Base-by-base conservation (phyloP, 2,113 vertebrate species). In the Ictidomys tridecemlineatus region DNA sequence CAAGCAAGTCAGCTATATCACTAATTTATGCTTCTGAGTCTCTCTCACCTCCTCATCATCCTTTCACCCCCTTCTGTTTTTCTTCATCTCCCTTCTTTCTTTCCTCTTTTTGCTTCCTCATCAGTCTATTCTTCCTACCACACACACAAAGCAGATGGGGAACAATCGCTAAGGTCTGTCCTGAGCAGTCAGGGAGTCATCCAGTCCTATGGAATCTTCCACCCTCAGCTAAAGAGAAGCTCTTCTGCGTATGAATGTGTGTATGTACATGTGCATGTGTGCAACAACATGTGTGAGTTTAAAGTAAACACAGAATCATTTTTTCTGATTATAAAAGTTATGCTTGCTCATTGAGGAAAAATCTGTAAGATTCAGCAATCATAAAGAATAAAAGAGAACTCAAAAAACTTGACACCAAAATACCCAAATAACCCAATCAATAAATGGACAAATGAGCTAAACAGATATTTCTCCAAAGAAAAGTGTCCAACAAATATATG, bases 261-360 rank as follows among this genome's bases (percentile, higher is more conserved):
- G 20, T 74, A 26, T 48, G n/a, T 70, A 58, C 61, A 37, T 1
- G 39, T 34, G 17, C 37, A 56, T 58, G 20, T 22, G 20, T 22
- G 20, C 56, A 58, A 22, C 2, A 1, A 58, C 56, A 58, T 58
- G 56, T 58, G 28, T 76, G 22, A 37, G 11, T 86, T 92, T 89
- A 85, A 94, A 76, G 45, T 70, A 85, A 93, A 88, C 91, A 61
- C 39, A 92, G 16, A 14, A 85, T 39, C 10, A 85, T 17, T 85
- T 91, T 93, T 48, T 45, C 45, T 77, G 37, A 67, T 85, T 94
- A 73, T 85, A 74, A 90, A 90, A 77, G 14, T 89, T 91, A 78
- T 67, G 39, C 14, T 85, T 89, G 26, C 16, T 85, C 67, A 58
- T 85, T 85, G 61, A 92, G 18, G 9, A 91, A 95, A 95, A 95